A percentile compares a stretch with the other conserved stretches of the same genome.
Evolutionary conservation across 2,888 invertebrate species (phyloP).

Genomic region (Polylopha cassiicola): DNA sequence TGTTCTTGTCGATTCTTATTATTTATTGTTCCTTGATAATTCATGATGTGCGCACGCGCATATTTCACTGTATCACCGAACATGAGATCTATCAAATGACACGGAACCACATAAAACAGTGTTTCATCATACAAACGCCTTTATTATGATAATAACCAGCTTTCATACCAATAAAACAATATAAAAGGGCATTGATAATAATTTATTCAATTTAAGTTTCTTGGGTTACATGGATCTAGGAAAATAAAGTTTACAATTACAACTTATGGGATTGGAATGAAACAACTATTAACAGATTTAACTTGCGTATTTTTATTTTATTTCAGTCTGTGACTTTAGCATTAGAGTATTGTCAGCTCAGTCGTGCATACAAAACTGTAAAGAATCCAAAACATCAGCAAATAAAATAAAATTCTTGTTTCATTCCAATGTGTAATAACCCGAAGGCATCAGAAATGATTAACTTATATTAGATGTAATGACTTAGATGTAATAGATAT

Average conservation of each 20-base stretch:
- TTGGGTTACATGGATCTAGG: conserved; percentile 27
- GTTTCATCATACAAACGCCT: conserved; percentile 48
- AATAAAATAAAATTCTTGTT: too few species aligned
- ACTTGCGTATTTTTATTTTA: too few species aligned
- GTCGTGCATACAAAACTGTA: too few species aligned
- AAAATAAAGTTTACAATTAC: conserved; percentile 11
- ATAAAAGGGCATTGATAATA: conserved; percentile 68
- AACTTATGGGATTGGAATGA: conserved; percentile 5
- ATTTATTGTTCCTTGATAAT: conserved; percentile 22
- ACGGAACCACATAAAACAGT: conserved; percentile 37
- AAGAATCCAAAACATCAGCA: too few species aligned
- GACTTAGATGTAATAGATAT: too few species aligned
- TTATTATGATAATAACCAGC: conserved; percentile 52
- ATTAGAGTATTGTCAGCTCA: too few species aligned
- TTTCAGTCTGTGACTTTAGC: too few species aligned
- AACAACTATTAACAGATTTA: conserved; percentile 1
- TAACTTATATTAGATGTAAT: too few species aligned
- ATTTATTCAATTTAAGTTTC: conserved; percentile 59
- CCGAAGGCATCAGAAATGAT: too few species aligned
- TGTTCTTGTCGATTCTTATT: conserved; percentile 16
- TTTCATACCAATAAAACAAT: conserved; percentile 71
- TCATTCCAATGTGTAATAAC: too few species aligned
- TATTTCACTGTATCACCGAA: conserved; percentile 40
- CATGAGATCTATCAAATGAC: conserved; percentile 34
- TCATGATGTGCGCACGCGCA: conserved; percentile 22